Base-by-base conservation (phyloP, 35 echinoderm and acorn worm genomes). In the Ophioderma brevispina region DNA sequence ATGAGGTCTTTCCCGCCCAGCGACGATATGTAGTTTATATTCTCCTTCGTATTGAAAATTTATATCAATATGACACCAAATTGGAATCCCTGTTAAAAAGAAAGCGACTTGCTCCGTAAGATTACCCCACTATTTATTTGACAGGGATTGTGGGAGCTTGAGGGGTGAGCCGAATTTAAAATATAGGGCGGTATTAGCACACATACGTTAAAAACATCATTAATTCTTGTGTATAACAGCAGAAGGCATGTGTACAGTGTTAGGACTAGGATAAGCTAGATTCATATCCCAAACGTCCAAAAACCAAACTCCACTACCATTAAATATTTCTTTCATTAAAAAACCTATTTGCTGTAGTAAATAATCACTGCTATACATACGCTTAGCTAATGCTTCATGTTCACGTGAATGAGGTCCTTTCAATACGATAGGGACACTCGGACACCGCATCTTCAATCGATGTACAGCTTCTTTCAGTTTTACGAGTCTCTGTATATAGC, bases 281-380 rank as follows among this genome's bases (percentile, higher is more conserved):
- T 92, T 92, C 64, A 92, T 84, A 52, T 85, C 90, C 90, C 90
- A 92, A 13, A 86, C 52, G 28, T 84, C 64, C 25, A 85, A 36
- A 37, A 78, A 85, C 82, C 76, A 78, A 19, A 86, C 46, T 23
- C 82, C 81, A 23, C 46, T 28, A 23, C 75, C 82, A 32, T 32
- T 15, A 31, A 92, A 85, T 31, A 79, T 11, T 15, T 35, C 6
- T 31, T 75, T 39, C 38, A 78, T 43, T 35, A 85, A 36, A 15
- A 77, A 1, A 15, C 77, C 76, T 25, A 92, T 46, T 23, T 77
- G n/a, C 33, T 52, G 30, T 0, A 86, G 55, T 0, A 86, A 13
- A 23, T 77, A 76, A 35, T 92, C 90, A 39, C 90, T 92, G 23
- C 19, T 36, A 39, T 80, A 78, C 1, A 78, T 5, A 1, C 32